Evolutionary conservation across 2,888 invertebrate species (phyloP), one percentile per base, ranked within the genome.

Genomic region (Drosophila pseudotalamancana): DNA sequence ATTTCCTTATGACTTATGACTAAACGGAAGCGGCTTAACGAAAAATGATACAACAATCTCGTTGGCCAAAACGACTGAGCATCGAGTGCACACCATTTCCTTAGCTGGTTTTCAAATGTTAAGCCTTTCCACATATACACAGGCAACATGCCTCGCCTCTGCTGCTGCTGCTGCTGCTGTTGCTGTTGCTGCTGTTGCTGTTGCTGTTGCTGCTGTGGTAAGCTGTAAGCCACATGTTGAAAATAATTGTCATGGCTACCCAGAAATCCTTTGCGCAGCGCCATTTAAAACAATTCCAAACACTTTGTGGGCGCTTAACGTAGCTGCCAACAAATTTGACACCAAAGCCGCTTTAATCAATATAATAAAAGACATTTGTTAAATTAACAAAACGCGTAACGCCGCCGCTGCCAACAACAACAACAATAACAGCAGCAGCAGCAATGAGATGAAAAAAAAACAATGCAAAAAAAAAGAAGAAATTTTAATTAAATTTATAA

Each of bases 401-500:
- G 43, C 2, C 25, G 29, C 12, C 39, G 45, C 5, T 21, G 32
- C 16, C 21, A 45, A 39, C 34, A 43, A 43, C 23, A 31, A 19
- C 27, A 39, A 63, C 49, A 67, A 46, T 14, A 29, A 35, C 12
- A 29, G 31, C n/a, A 16, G 8, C 34, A 69, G 42, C 31, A 32
- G n/a, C 27, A 32, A 32, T 3, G 14, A 12, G 14, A 4, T n/a
- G 42, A 43, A 62, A 63, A 48, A 57, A 60, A 25, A 40, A 39
- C 23, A 27, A 27, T n/a, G n/a, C n/a, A 31, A 4, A 31, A 31
- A 11, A 8, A n/a, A 3, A 16, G 9, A 34, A 49, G 51, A 65
- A 82, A 85, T 80, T 87, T 81, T 81, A 88, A 81, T 81, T 81
- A 81, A 81, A 88, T 81, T 88, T 81, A 87, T 88, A 88, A 79